Evolutionary conservation across 2,797 vertebrate species (phyloP), one percentile per base, ranked within the genome.

Genomic region (Rhyacichthys aspro): DNA sequence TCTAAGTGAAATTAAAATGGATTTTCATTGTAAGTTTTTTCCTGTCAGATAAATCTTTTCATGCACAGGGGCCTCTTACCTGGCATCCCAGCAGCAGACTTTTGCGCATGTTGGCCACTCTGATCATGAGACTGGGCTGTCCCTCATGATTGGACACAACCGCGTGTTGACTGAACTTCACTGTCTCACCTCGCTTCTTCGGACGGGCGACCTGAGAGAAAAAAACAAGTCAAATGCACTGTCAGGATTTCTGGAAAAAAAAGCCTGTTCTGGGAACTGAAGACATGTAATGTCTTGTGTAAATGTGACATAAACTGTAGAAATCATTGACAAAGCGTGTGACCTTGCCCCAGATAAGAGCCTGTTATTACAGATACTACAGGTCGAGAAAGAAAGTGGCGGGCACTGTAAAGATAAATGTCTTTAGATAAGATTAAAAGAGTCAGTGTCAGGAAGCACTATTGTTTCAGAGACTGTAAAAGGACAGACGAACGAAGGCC

Each of bases 31-130:
- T 37, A 37, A 5, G 9, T 3, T 11, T 37, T 11, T 9, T n/a
- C n/a, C n/a, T n/a, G n/a, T n/a, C n/a, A n/a, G n/a, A n/a, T n/a
- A n/a, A n/a, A n/a, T n/a, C n/a, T n/a, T n/a, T n/a, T n/a, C n/a
- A n/a, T n/a, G n/a, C n/a, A n/a, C n/a, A n/a, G 36, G 36, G 36
- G 6, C 1, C 1, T 12, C 0, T 88, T 64, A 97, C 96, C 91
- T 96, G 95, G 78, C 96, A 98, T 48, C 96, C 96, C 10, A 98
- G 86, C 57, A 98, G 89, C 2, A 98, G 91, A 70, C 96, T 98
- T 76, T 95, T 96, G 7, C 96, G 91, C 96, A 98, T 97, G 86
- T 98, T 98, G 81, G 96, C 96, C 41, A 98, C 95, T 1, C 96
- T 90, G 70, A 98, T 93, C 96, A 98, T 98, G 23, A 98, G 90